Conservation (phyloP, 2,113 vertebrate species). For the Spea multiplicata region DNA sequence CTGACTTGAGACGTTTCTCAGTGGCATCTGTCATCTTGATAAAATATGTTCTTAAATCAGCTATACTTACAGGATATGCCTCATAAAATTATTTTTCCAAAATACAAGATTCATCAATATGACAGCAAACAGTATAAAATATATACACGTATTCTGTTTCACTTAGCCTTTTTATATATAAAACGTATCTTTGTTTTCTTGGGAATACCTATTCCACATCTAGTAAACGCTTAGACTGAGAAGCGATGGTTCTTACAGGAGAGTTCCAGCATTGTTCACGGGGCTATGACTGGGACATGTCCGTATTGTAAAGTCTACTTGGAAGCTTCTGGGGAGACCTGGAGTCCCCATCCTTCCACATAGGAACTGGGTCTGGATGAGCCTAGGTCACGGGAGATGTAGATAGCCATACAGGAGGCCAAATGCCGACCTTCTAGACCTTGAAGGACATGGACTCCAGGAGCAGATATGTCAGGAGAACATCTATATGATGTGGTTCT, state of each 20-base stretch:
- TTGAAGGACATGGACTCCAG: no score
- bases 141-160: not conserved
- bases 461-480: no score
- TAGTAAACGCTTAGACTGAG: not conserved
- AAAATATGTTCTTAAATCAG: conserved; percentile 27
- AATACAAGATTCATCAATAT: conserved; percentile 25
- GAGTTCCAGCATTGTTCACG: no score
- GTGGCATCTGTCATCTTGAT: conserved; percentile 16
- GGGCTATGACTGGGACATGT: no score
- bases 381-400: no score
- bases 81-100: conserved; percentile 20
- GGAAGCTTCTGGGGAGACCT: no score
- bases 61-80: conserved; percentile 7
- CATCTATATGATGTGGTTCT: no score
- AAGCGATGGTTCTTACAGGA: not conserved
- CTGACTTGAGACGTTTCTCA: conserved; percentile 7
- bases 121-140: conserved; percentile 1
- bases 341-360: no score
- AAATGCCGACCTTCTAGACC: no score
- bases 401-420: no score
- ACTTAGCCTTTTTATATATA: conserved; percentile 21
- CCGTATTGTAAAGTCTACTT: no score
- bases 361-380: no score
- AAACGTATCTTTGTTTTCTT: conserved; percentile 1
- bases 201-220: not conserved